These are phyloP conservation scores for Lasioglossum figueresi DNA, from an alignment of 2,888 invertebrate species.

Conservation along the genomic window DNA sequence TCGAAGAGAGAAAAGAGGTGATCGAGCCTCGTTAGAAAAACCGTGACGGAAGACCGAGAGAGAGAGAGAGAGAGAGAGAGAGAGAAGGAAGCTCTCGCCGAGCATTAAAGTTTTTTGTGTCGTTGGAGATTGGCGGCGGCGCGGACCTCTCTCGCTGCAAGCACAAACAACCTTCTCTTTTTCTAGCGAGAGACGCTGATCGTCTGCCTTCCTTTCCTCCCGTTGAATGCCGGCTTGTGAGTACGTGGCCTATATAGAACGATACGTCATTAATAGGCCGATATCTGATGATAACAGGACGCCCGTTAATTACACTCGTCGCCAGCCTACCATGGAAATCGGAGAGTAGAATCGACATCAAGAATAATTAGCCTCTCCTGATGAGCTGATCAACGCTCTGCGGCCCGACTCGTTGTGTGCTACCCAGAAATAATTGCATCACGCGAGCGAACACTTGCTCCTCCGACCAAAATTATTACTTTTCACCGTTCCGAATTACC, in stretches of 20 bases:
- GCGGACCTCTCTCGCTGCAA: slow-evolving; percentile 33
- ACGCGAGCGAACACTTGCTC: not conserved
- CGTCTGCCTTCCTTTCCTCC: slow-evolving; percentile 9
- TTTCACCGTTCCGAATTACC: not conserved
- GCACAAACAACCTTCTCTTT: slow-evolving; percentile 52
- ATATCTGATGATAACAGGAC: slow-evolving; percentile 67
- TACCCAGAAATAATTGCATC: not conserved
- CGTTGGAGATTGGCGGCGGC: slow-evolving; percentile 43
- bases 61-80: slow-evolving; percentile 38
- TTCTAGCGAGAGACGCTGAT: slow-evolving; percentile 17
- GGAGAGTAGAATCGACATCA: slow-evolving; percentile 64
- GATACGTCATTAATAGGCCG: slow-evolving; percentile 71
- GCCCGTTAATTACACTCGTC: slow-evolving; percentile 61
- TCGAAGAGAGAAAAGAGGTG: slow-evolving; percentile 2
- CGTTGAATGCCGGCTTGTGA: slow-evolving; percentile 38
- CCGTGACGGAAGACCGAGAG: slow-evolving; percentile 16
- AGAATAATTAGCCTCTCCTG: slow-evolving; percentile 73
- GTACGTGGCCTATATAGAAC: slow-evolving; percentile 43
- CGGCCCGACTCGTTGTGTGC: not conserved
- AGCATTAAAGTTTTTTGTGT: slow-evolving; percentile 68
- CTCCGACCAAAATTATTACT: not conserved
- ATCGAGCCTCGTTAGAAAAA: slow-evolving; percentile 35
- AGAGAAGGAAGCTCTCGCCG: slow-evolving; percentile 49
- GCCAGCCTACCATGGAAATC: slow-evolving; percentile 56
- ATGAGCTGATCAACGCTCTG: slow-evolving; percentile 4